Evolutionary conservation across 2,888 invertebrate species (phyloP), one percentile per base, ranked within the genome.

Genomic region (Stratiomys singularior): DNA sequence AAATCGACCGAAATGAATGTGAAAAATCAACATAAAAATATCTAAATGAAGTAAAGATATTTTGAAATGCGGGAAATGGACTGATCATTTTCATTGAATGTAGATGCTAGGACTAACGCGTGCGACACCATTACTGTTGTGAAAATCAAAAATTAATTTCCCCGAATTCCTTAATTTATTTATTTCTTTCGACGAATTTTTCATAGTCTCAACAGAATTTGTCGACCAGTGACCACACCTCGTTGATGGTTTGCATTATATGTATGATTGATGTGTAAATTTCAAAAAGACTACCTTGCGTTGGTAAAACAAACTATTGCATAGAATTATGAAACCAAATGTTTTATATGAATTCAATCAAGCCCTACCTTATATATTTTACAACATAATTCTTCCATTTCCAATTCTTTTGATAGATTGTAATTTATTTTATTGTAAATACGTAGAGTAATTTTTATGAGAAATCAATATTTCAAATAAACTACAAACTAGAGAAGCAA

Each of bases 21-120:
- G 11, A 1, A 25, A 27, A 52, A 25, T 15, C 21, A 18, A 66
- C n/a, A 66, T 30, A 37, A 37, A 37, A 66, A 66, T 15, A 64
- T 64, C 21, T 44, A 25, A 69, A 15, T 11, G 69, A 25, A n/a
- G n/a, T 13, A 69, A 21, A 69, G 69, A 69, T 46, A 69, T 46
- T 69, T 69, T 52, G 52, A 72, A 72, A 72, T 72, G 52, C 71
- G 71, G 71, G 71, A 72, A 72, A 72, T 56, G 18, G 71, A 72
- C 71, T 72, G 71, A 72, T 72, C 56, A 46, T 72, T 72, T 44
- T 52, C 23, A 44, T 72, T 56, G n/a, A 56, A 37, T 25, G 13
- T 47, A 69, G 47, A 15, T 25, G 15, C 46, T 47, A 69, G 46
- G 21, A 13, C 30, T 37, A 23, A 27, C 27, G 27, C 15, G 18